Conservation (phyloP, 2,888 invertebrate species). For the Lasioglossum marginatum region DNA sequence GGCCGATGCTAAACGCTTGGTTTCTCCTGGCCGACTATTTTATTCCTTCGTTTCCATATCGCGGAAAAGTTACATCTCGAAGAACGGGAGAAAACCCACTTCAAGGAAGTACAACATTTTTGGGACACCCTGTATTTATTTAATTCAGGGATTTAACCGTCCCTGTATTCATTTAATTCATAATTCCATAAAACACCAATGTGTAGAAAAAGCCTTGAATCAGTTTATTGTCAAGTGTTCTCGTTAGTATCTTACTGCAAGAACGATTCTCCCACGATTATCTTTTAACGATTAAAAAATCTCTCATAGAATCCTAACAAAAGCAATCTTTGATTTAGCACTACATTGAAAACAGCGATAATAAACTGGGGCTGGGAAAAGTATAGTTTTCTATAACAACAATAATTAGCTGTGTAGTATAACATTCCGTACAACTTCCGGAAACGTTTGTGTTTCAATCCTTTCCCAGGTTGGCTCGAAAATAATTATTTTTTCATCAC, state of each 20-base stretch:
- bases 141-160: too few relatives aligned
- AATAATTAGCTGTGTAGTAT: not conserved
- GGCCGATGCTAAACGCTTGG: constrained; percentile 27
- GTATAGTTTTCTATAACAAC: not conserved
- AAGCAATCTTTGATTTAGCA: not conserved
- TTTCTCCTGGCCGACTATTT: constrained; percentile 28
- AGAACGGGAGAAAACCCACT: not conserved
- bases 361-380: not conserved
- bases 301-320: not conserved
- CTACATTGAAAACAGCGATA: not conserved
- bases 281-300: not conserved
- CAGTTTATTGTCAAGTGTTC: not conserved
- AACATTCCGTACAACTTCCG: not conserved
- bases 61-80: not conserved
- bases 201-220: not conserved
- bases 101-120: too few relatives aligned
- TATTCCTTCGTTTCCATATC: constrained; percentile 30
- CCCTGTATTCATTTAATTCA: too few relatives aligned
- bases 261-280: not conserved
- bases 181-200: not conserved
- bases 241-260: not conserved
- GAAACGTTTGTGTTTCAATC: not conserved
- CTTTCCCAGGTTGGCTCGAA: constrained; percentile 21
- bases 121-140: too few relatives aligned
- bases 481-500: constrained; percentile 10